Percentiles rank a stretch among this genome's conserved stretches.
phyloP scores from a whole-genome alignment of 2,113 vertebrate genomes.

The Oxyura jamaicensis region DNA sequence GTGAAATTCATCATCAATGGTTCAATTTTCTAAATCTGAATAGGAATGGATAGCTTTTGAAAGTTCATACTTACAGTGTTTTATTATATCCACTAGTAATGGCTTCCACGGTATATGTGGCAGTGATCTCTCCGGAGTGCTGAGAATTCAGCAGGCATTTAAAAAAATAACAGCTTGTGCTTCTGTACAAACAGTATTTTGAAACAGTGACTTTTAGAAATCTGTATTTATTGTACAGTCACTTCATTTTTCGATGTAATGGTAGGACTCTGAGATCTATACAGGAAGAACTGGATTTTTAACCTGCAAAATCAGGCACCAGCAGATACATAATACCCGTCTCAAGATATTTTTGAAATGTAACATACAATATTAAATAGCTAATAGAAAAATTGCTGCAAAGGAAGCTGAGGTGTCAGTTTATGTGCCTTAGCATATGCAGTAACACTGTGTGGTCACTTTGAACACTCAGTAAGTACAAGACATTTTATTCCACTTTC shows the following conservation, averaged over 20 bases:
- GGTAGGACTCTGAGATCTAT: background rate
- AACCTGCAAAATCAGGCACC: background rate
- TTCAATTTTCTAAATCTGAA: constrained; percentile 12
- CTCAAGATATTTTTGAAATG: background rate
- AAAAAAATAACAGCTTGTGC: background rate
- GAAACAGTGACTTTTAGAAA: background rate
- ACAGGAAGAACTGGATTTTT: background rate
- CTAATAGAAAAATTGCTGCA: background rate
- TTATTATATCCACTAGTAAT: background rate
- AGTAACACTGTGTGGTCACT: background rate
- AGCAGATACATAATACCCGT: background rate
- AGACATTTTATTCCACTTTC: background rate
- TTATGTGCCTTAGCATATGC: background rate
- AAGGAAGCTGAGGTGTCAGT: background rate
- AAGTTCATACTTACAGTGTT: background rate
- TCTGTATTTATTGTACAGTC: background rate
- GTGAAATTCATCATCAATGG: background rate
- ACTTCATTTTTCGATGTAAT: background rate
- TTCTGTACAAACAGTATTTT: background rate
- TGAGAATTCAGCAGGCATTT: background rate
- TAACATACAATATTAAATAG: background rate
- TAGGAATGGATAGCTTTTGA: background rate
- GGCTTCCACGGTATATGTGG: background rate
- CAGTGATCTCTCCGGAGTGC: background rate
- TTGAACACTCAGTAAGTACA: background rate